Evolutionary conservation across 2,113 vertebrate genomes (phyloP).

Genomic region (Hippotragus niger): DNA sequence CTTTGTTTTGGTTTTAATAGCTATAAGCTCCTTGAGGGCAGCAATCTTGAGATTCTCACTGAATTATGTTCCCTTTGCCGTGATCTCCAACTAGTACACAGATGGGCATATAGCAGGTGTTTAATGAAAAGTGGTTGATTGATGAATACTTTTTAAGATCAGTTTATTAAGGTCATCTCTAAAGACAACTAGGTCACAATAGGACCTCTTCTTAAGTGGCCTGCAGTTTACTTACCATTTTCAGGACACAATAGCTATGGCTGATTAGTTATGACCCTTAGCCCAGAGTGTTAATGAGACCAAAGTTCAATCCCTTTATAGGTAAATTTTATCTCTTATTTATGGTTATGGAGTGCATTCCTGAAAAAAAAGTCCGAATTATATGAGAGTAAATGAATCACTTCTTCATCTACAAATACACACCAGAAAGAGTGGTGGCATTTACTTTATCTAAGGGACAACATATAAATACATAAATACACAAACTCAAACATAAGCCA

Average conservation of each 20-base stretch:
- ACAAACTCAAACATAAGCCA: slow-evolving; percentile 26
- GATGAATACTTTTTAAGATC: not conserved
- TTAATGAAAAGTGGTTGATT: slow-evolving; percentile 14
- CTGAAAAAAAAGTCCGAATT: not conserved
- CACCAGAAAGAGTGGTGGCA: not conserved
- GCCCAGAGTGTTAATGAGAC: not conserved
- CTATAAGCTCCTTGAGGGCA: not conserved
- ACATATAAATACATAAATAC: slow-evolving; percentile 32
- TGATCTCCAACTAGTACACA: not conserved
- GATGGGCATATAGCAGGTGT: not conserved
- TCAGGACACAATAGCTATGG: not conserved
- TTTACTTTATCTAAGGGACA: slow-evolving; percentile 38
- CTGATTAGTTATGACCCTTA: not conserved
- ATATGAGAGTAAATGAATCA: not conserved
- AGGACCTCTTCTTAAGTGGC: not conserved
- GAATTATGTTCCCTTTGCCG: not conserved
- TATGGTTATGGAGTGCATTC: not conserved
- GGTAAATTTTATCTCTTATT: slow-evolving; percentile 33
- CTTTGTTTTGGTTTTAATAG: not conserved
- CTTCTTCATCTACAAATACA: slow-evolving; percentile 36
- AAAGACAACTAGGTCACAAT: not conserved
- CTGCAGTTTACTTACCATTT: not conserved
- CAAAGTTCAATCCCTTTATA: not conserved
- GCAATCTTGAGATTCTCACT: not conserved
- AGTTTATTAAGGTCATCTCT: not conserved